Evolutionary conservation across 2,888 invertebrate genomes (phyloP).

Genomic region (Drosophila helvetica): DNA sequence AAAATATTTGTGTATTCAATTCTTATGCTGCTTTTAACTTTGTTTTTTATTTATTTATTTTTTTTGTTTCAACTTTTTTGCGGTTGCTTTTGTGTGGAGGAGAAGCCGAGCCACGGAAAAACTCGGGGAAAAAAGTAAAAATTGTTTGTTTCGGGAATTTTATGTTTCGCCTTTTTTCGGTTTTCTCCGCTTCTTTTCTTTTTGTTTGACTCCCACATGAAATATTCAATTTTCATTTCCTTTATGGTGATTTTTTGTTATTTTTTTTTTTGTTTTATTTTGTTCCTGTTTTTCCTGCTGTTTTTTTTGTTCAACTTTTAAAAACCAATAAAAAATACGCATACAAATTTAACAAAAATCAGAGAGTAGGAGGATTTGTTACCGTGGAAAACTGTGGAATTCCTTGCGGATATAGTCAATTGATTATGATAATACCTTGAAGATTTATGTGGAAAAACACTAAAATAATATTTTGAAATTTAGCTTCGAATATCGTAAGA

Average conservation of each 20-base stretch:
- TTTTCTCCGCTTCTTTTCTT: neutral
- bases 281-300: no score
- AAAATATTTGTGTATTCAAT: slow-evolving; percentile 1
- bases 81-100: neutral
- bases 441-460: no score
- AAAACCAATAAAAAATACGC: neutral
- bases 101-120: neutral
- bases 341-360: neutral
- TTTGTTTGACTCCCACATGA: neutral
- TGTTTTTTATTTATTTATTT: neutral
- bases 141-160: neutral
- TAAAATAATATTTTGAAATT: no score
- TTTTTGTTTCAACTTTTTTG: neutral
- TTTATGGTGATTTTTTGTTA: neutral
- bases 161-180: neutral
- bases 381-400: neutral
- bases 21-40: neutral
- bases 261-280: neutral
- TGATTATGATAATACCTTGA: no score
- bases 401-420: no score
- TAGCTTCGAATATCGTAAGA: neutral
- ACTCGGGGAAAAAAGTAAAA: neutral
- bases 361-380: neutral
- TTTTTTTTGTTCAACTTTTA: neutral
- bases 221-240: neutral